These are phyloP conservation scores for Nasua narica DNA, from an alignment of 2,797 vertebrate species.

Conservation along the genomic window DNA sequence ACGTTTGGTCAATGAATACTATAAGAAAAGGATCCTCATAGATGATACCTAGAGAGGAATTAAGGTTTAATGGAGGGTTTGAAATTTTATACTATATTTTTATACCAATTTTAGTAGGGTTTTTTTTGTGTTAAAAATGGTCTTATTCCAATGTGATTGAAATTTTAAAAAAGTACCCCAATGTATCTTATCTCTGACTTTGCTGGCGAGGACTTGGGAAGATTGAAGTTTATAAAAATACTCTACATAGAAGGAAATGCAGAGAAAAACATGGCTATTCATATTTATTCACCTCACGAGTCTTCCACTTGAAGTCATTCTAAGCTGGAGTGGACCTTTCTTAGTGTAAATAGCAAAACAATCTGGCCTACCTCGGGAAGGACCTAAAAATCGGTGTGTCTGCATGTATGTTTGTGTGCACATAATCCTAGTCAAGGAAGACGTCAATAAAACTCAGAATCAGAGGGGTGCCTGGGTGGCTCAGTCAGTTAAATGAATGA, in stretches of 20 bases:
- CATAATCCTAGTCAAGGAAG: background rate
- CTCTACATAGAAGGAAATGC: background rate
- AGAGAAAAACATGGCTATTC: background rate
- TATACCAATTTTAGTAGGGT: background rate
- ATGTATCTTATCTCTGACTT: background rate
- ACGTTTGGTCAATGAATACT: conserved; percentile 30
- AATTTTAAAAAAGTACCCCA: background rate
- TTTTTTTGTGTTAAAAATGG: conserved; percentile 7
- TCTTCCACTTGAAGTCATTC: background rate
- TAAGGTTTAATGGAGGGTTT: conserved; percentile 35
- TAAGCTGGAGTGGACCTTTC: background rate
- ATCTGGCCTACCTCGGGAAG: background rate
- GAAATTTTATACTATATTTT: background rate
- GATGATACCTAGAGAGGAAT: background rate
- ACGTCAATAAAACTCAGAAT: background rate
- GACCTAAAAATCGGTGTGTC: background rate
- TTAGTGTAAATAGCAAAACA: background rate
- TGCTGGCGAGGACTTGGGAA: background rate
- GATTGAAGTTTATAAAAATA: background rate
- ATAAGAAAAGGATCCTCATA: conserved; percentile 7
- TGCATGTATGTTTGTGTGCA: background rate
- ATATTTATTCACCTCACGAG: background rate
- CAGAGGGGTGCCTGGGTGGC: background rate
- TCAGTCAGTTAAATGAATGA: background rate
- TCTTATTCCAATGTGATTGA: conserved; percentile 25